A percentile compares a stretch with the other conserved stretches of the same genome.
Conservation (phyloP, 2,797 vertebrate genomes). For the Danio aesculapii region DNA sequence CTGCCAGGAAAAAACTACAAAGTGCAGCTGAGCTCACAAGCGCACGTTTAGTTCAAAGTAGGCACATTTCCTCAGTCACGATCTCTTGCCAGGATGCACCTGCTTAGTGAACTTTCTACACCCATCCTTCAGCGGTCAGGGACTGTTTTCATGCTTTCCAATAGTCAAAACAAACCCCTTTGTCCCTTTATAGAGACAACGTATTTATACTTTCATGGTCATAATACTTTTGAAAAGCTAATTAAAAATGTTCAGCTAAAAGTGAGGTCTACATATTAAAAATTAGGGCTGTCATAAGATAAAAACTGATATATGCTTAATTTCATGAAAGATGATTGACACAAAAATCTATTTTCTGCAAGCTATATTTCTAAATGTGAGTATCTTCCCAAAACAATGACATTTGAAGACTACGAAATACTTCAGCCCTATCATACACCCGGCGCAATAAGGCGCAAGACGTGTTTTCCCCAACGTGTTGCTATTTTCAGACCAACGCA, state of each 20-base stretch:
- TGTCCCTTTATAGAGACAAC: constrained; percentile 7
- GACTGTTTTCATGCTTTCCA: constrained; percentile 42
- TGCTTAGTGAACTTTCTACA: constrained; percentile 50
- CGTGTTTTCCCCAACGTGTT: too few relatives aligned
- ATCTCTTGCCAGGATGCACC: constrained; percentile 58
- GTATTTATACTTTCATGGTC: neutral
- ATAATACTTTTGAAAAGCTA: neutral
- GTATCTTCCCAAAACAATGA: too few relatives aligned
- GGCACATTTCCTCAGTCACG: constrained; percentile 45
- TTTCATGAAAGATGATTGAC: neutral
- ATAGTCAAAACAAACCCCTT: constrained; percentile 21
- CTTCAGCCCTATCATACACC: too few relatives aligned
- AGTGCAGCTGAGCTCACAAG: constrained; percentile 35
- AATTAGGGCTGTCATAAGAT: too few relatives aligned
- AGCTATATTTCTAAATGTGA: too few relatives aligned
- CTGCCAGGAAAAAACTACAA: constrained; percentile 40
- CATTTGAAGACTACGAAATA: too few relatives aligned
- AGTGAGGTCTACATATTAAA: neutral
- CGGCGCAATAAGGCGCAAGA: too few relatives aligned
- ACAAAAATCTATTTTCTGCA: too few relatives aligned
- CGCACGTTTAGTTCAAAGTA: constrained; percentile 43
- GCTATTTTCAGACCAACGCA: too few relatives aligned
- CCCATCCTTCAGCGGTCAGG: constrained; percentile 34
- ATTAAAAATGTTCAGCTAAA: neutral
- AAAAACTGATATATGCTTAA: too few relatives aligned